Evolutionary conservation across 2,797 vertebrate species (phyloP), one percentile per base, ranked within the genome.

Genomic region (Somateria mollissima): DNA sequence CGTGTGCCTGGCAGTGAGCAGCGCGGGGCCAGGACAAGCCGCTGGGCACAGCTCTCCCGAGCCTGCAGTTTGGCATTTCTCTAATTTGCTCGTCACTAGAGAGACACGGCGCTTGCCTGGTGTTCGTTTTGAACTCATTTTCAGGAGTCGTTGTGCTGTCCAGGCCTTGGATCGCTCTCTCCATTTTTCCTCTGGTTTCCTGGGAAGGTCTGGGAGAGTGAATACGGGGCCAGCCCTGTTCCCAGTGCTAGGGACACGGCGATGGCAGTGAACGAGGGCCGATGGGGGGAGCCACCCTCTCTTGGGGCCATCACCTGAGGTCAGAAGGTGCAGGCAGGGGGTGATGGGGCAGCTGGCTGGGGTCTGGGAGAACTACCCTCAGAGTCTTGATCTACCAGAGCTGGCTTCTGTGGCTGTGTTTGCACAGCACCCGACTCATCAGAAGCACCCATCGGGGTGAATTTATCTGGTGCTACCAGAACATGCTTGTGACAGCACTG

Each of bases 111-210:
- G 0, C 30, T 69, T n/a, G 43, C 45, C 17, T 53, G 19, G 37
- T 3, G 2, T 36, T 78, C 0, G 0, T 20, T 2, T 5, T 4
- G 8, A 84, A 49, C 49, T 49, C 24, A 25, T 49, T 49, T 49
- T 49, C 49, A 49, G 49, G 49, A 49, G 49, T 25, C 20, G 25
- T n/a, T 24, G n/a, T 24, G 71, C 69, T 80, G 54, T 12, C 53
- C 24, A 20, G 22, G 20, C 51, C 20, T 32, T 10, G 28, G 21
- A 20, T 74, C 62, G 49, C 22, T 32, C 49, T 64, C 72, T 45
- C 28, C 16, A 6, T 36, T 51, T 65, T 28, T 18, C 10, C 34
- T 21, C 8, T 28, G 24, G 10, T 24, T 78, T 81, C 5, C 79
- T 84, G 58, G 45, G 65, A 86, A 69, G 24, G 30, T 25, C 78